These are phyloP conservation scores for Taxidea taxus DNA, from an alignment of 2,113 vertebrate species.

Conservation along the genomic window DNA sequence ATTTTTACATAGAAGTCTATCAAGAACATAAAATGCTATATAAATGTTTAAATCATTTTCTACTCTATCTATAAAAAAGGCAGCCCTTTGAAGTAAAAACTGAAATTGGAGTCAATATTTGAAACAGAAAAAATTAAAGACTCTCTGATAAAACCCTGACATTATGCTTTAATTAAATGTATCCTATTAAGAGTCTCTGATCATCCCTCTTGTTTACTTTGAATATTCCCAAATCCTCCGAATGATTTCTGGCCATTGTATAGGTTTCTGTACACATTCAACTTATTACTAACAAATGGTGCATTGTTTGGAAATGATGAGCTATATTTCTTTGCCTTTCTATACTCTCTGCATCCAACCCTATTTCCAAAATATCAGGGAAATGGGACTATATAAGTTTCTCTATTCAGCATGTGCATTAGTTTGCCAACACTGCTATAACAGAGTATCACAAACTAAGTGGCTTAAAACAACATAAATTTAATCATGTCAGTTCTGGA, in stretches of 20 bases:
- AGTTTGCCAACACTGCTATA: background rate
- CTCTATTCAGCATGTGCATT: background rate
- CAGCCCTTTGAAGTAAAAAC: background rate
- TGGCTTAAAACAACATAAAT: background rate
- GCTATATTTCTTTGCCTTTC: background rate
- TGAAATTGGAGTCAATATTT: background rate
- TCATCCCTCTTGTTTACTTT: background rate
- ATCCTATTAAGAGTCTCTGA: background rate
- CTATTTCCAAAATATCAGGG: background rate
- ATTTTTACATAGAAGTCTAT: background rate
- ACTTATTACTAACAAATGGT: background rate
- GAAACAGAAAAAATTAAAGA: conserved; percentile 14
- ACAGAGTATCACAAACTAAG: background rate
- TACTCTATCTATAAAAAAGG: background rate
- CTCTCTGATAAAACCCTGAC: background rate
- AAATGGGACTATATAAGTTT: background rate
- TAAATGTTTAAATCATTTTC: conserved; percentile 50
- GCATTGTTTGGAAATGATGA: background rate
- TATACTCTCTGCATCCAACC: background rate
- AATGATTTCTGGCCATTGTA: background rate
- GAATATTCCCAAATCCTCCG: background rate
- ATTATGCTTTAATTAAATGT: background rate
- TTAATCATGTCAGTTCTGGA: background rate
- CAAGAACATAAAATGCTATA: background rate
- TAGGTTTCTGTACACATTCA: background rate